Percentiles rank a stretch among this genome's conserved stretches.
phyloP scores from a whole-genome alignment of 2,113 vertebrate genomes.

The Zosterops lateralis region DNA sequence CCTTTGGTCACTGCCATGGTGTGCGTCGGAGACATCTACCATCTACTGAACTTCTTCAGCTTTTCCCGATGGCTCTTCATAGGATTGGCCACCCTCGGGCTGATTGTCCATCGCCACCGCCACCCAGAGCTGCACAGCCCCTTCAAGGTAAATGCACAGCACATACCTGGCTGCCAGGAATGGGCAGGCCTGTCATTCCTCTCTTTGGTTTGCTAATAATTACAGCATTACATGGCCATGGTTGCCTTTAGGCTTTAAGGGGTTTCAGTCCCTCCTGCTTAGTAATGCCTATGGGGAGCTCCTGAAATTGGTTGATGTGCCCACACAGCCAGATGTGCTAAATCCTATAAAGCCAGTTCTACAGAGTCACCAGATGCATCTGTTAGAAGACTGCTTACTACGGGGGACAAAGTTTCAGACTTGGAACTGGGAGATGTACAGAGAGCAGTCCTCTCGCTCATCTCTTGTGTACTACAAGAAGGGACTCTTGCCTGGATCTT shows the following conservation, averaged over 20 bases:
- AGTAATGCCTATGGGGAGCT: not conserved
- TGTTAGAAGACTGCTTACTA: not conserved
- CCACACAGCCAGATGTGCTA: not conserved
- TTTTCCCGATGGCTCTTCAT: constrained; percentile 90
- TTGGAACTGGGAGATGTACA: not conserved
- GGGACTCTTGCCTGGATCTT: not conserved
- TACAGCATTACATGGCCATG: not conserved
- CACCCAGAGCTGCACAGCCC: constrained; percentile 80
- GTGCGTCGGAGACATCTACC: constrained; percentile 80
- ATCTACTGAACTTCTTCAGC: constrained; percentile 86
- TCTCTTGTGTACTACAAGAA: not conserved
- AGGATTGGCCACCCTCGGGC: constrained; percentile 81
- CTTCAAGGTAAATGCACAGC: constrained; percentile 74
- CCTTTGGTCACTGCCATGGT: constrained; percentile 80
- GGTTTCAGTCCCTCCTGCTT: not conserved
- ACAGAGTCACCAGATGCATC: not conserved
- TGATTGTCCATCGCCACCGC: constrained; percentile 83
- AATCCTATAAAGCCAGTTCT: not conserved
- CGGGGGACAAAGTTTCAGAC: not conserved
- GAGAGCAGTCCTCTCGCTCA: not conserved
- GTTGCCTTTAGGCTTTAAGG: not conserved
- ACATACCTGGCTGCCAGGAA: not conserved
- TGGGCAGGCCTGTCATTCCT: not conserved
- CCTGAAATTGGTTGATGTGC: not conserved
- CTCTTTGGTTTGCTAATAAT: not conserved